Conservation (phyloP, 2,797 vertebrate species). For the Sebastolobus alascanus region DNA sequence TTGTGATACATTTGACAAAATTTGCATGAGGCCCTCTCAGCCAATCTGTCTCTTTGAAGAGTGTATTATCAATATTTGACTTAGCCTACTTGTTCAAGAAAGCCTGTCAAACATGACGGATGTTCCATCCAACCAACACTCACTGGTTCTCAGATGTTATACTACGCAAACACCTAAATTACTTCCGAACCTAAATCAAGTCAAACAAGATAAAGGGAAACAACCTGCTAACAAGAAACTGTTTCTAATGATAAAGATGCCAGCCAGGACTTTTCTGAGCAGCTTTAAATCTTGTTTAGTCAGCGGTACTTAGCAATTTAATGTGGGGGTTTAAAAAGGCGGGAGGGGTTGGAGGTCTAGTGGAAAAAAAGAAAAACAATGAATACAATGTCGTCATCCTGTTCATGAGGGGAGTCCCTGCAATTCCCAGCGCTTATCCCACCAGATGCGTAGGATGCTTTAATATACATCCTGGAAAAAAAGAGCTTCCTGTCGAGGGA, state of each 20-base stretch:
- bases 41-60: slow-evolving; percentile 17
- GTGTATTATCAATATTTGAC: slow-evolving; percentile 58
- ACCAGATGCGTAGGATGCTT: slow-evolving; percentile 66
- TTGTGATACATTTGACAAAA: not conserved
- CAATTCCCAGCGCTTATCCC: slow-evolving; percentile 62
- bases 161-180: slow-evolving; percentile 38
- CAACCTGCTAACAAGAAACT: slow-evolving; percentile 22
- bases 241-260: slow-evolving; percentile 32
- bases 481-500: slow-evolving; percentile 71
- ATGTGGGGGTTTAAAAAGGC: slow-evolving; percentile 21
- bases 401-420: slow-evolving; percentile 69
- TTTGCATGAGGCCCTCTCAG: not conserved
- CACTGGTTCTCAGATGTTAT: slow-evolving; percentile 21
- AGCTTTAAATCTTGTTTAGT: slow-evolving; percentile 58
- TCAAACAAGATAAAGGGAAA: slow-evolving; percentile 42
- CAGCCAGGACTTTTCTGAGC: slow-evolving; percentile 32
- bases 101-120: slow-evolving; percentile 39
- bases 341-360: slow-evolving; percentile 30
- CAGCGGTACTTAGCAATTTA: slow-evolving; percentile 52
- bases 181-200: slow-evolving; percentile 31
- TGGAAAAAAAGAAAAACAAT: slow-evolving; percentile 54
- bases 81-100: slow-evolving; percentile 29
- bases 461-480: slow-evolving; percentile 72
- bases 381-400: slow-evolving; percentile 70
- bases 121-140: slow-evolving; percentile 9